Percentiles rank a stretch among this genome's conserved stretches.
These are phyloP conservation scores for Hypotaenidia philippensis DNA, from an alignment of 2,797 vertebrate genomes.

Conservation along the genomic window DNA sequence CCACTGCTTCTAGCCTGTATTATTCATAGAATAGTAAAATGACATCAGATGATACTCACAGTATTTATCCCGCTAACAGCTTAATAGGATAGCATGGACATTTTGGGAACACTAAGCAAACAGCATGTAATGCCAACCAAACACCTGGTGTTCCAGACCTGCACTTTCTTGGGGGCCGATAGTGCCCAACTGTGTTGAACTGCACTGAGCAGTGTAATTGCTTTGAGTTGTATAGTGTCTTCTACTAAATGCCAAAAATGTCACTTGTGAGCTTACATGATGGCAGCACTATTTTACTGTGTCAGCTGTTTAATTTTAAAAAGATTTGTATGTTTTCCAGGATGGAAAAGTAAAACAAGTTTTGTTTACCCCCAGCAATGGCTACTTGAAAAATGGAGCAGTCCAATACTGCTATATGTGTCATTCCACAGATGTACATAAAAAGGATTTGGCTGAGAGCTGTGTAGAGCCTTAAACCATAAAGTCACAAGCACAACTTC, in stretches of 20 bases:
- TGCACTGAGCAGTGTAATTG: background rate
- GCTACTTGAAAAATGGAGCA: background rate
- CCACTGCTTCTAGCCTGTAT: background rate
- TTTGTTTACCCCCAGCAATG: background rate
- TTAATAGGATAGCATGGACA: accelerated
- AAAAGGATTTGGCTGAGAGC: background rate
- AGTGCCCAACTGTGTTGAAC: background rate
- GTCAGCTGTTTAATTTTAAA: background rate
- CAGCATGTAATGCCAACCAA: background rate
- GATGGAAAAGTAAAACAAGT: background rate
- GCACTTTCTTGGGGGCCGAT: background rate
- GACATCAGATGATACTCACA: background rate
- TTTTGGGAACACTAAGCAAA: background rate
- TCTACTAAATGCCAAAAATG: background rate
- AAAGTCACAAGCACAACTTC: background rate
- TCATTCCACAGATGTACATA: background rate
- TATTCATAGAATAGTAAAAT: background rate
- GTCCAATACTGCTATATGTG: background rate
- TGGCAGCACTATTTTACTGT: background rate
- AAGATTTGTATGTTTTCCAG: background rate
- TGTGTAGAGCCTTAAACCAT: background rate
- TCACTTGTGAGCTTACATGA: background rate
- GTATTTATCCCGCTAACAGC: background rate
- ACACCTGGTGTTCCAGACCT: background rate
- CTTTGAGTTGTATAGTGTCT: background rate